These are phyloP conservation scores for Scaptomyza reducta DNA, from an alignment of 2,888 invertebrate genomes.

Conservation along the genomic window DNA sequence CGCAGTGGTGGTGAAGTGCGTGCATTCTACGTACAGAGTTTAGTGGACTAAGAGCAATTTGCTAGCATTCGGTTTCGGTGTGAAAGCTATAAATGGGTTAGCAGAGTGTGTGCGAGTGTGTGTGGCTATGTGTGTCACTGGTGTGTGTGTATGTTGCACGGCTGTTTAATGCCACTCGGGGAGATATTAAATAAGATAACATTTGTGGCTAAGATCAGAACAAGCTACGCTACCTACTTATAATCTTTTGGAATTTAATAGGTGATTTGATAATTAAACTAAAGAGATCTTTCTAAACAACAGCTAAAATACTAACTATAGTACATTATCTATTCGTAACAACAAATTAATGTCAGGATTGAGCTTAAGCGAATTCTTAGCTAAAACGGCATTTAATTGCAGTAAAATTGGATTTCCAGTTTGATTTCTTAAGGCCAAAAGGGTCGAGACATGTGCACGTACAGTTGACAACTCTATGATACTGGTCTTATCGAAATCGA, in stretches of 20 bases:
- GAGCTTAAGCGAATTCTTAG: too few species aligned
- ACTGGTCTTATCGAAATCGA: neutral
- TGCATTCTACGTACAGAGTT: conserved; percentile 13
- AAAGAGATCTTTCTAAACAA: neutral
- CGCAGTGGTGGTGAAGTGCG: neutral
- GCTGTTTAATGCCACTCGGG: conserved; percentile 29
- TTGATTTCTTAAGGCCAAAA: too few species aligned
- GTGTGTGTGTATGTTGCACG: conserved; percentile 15
- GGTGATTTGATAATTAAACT: neutral
- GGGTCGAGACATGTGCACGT: too few species aligned
- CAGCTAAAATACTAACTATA: neutral
- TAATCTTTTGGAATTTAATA: conserved; percentile 1
- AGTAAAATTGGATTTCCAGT: too few species aligned
- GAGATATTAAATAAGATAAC: conserved; percentile 43
- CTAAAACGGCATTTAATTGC: too few species aligned
- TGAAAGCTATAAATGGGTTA: conserved; percentile 31
- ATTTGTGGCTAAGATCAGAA: conserved; percentile 23
- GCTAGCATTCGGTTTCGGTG: conserved; percentile 48
- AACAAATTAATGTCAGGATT: too few species aligned
- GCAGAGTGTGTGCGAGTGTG: conserved; percentile 8
- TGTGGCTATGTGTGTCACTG: too few species aligned
- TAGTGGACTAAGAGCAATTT: conserved; percentile 59
- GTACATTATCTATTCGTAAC: too few species aligned
- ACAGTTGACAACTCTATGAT: neutral
- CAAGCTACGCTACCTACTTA: conserved; percentile 16